These are phyloP conservation scores for Tachycineta bicolor DNA, from an alignment of 2,113 vertebrate species.

Conservation along the genomic window DNA sequence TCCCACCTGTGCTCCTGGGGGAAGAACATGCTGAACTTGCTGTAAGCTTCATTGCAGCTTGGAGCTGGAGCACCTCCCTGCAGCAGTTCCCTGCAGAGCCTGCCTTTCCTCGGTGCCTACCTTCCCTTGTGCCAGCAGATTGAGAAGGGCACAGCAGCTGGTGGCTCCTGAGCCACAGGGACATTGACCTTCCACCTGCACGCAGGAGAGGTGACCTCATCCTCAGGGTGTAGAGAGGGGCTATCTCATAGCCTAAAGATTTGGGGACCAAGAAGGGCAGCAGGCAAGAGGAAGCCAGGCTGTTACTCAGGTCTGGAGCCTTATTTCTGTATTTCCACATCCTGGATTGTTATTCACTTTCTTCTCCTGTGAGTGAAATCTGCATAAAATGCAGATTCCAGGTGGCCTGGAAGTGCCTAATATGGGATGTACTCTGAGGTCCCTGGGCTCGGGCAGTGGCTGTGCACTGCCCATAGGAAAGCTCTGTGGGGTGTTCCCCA, in stretches of 20 bases:
- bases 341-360: neutral
- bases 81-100: neutral
- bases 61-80: neutral
- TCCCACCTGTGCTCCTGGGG: neutral
- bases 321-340: neutral
- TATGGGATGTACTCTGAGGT: neutral
- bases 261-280: neutral
- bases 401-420: neutral
- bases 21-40: neutral
- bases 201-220: neutral
- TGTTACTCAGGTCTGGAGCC: neutral
- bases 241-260: neutral
- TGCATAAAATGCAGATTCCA: neutral
- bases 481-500: neutral
- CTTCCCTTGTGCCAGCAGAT: neutral
- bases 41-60: neutral
- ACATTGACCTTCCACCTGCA: fast-evolving
- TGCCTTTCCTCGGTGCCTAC: neutral
- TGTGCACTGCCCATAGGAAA: neutral
- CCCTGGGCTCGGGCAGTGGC: fast-evolving
- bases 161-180: neutral
- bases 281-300: neutral
- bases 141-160: neutral
- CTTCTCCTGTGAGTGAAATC: neutral
- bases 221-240: neutral